Evolutionary conservation across 2,797 vertebrate genomes (phyloP).

Genomic region (Acipenser oxyrinchus): DNA sequence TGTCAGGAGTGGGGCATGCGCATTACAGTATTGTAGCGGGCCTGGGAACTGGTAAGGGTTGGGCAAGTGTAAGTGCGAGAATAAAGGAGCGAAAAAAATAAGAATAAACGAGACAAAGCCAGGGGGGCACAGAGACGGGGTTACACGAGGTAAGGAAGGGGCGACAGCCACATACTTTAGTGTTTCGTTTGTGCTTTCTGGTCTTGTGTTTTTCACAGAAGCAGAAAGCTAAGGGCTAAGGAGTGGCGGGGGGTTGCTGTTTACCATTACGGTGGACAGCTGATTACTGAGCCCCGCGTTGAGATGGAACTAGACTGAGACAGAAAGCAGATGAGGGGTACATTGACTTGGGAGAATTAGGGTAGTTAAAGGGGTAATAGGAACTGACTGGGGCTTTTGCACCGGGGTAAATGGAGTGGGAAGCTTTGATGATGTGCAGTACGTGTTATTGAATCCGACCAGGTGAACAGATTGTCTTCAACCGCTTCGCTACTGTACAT

Average conservation of each 20-base stretch:
- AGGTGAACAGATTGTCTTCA: too few relatives aligned
- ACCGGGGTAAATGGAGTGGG: too few relatives aligned
- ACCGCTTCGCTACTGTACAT: too few relatives aligned
- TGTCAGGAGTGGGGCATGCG: conserved; percentile 40
- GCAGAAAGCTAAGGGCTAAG: neutral
- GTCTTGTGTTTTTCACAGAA: neutral
- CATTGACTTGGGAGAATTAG: too few relatives aligned
- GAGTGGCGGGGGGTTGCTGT: neutral
- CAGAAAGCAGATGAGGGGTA: too few relatives aligned
- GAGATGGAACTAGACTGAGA: neutral
- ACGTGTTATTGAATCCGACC: too few relatives aligned
- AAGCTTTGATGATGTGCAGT: too few relatives aligned
- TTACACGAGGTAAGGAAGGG: conserved; percentile 49
- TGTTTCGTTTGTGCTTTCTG: neutral
- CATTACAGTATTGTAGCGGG: conserved; percentile 45
- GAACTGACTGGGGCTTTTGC: too few relatives aligned
- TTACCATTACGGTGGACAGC: neutral
- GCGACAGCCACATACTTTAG: neutral
- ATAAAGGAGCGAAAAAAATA: conserved; percentile 22
- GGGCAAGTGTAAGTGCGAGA: conserved; percentile 36
- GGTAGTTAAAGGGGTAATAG: too few relatives aligned
- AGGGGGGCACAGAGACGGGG: conserved; percentile 15
- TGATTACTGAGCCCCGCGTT: neutral
- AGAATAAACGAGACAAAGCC: conserved; percentile 19
- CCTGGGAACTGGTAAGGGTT: conserved; percentile 30